Base-by-base conservation (phyloP, 2,888 invertebrate species). In the Hydriomena furcata region DNA sequence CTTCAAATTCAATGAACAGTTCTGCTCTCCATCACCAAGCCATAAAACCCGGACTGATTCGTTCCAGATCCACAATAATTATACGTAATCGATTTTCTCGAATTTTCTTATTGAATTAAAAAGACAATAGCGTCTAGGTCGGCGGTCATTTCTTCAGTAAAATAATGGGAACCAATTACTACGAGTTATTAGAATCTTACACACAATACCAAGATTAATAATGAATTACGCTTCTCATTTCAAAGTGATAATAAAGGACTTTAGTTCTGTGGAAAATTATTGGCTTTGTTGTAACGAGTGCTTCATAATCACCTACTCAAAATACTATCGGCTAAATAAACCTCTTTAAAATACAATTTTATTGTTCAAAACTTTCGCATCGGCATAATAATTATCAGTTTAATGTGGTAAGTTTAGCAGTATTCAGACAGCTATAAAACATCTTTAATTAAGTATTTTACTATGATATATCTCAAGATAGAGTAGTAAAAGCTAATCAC, bases 11-110 rank as follows among this genome's bases (percentile, higher is more conserved):
- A 41, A 31, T 32, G 13, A 10, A 1, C 24, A 8, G 6, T 24
- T 41, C 13, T 20, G 21, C 7, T 11, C 20, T 40, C 8, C 38
- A 28, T 10, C 1, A 27, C 25, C n/a, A 40, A 32, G 13, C 8
- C 5, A 31, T 40, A 40, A 52, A 43, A 41, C 41, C 36, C 63
- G 28, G 82, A 12, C 34, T 12, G 20, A 27, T 37, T 42, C 17
- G 34, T 5, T n/a, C 43, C 43, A 52, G 52, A 47, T 25, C 52
- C 7, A 38, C 27, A 38, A 55, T n/a, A 67, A 47, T 46, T 5
- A 45, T 36, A 38, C 37, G 36, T 40, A 43, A 57, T 41, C 52
- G 30, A 36, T 30, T 50, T 37, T 28, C 30, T 31, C 34, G 34
- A 52, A 40, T 44, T 52, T 49, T 42, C 11, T 30, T 28, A 38